Base-by-base conservation (phyloP, 2,888 invertebrate genomes). In the Yponomeuta cagnagella region DNA sequence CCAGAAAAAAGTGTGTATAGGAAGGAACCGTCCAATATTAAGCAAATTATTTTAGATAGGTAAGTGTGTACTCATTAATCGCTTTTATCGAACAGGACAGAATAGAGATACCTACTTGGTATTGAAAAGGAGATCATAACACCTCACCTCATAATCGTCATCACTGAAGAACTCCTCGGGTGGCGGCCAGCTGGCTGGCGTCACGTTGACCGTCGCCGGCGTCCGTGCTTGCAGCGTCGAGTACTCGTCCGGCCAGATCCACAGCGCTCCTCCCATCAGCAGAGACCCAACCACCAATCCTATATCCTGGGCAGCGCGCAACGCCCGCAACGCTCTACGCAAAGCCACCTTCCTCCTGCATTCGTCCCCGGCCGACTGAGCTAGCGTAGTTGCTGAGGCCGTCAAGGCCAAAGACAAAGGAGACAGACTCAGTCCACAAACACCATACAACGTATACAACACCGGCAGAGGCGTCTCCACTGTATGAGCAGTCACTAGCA, bases 401-500 rank as follows among this genome's bases (percentile, higher is more conserved):
- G 93, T 92, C 63, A 94, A 77, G 0, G 94, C 92, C 48, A 94
- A 81, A 0, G 94, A 93, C 78, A 94, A 87, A 71, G 93, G 94
- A 2, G 94, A 93, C 75, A 94, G 87, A 72, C 93, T 83, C 2
- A 94, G 75, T 0, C 96, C 96, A 75, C 89, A 89, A 30, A 88
- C 74, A 4, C 84, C 90, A 72, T 91, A 92, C 48, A 92, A 77
- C n/a, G 82, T 81, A 2, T 90, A 79, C 43, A 92, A 77, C 23
- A 90, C 80, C 9, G 87, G 78, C 2, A 89, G 73, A 0, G 91
- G 90, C 33, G 87, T 88, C 1, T 82, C 85, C 31, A 90, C 81
- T 0, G 86, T 87, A 77, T 95, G 95, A 63, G 94, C 93, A 2
- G 93, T 87, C 68, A 95, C 88, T 70, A 96, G 93, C 15, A 94